Base-by-base conservation (phyloP, 2,888 invertebrate genomes). In the Andrena marginata region DNA sequence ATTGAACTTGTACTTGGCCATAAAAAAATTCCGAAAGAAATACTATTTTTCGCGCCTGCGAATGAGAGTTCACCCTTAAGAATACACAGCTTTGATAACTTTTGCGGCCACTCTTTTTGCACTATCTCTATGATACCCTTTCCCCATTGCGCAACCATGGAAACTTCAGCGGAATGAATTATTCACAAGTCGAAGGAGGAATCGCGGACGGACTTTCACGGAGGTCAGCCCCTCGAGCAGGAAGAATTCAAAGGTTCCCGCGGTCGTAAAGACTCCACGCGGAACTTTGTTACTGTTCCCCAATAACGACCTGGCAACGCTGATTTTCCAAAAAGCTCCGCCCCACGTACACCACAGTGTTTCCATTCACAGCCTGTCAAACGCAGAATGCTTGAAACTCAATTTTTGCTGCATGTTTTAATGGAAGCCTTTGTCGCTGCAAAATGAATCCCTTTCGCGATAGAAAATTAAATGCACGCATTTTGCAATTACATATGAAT, bases 141-240 rank as follows among this genome's bases (percentile, higher is more conserved):
- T 10, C 26, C 3, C 26, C n/a, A 13, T 3, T 2, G 42, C 23
- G 20, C 35, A 71, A 51, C 62, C 75, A 33, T 77, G 20, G 56
- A 42, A 73, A 69, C 7, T 77, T 77, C 33, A 8, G 16, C 7
- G 54, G 31, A 31, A 81, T 85, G 75, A 78, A 77, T 79, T 63
- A 85, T 85, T 85, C 84, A 83, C 60, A 10, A 33, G 51, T 33
- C 65, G 70, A 74, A 68, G 48, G 71, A 64, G 71, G 64, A 82
- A 67, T 74, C 77, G 71, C 23, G 60, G 68, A 51, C 51, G 33
- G 68, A 51, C 54, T 74, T 70, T 70, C 56, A 23, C 51, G 42
- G 35, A 56, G 69, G 60, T 72, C 81, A 33, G 20, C 42, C 33
- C 23, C 16, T 35, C 35, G 26, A 67, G 8, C 23, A 7, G 33